These are phyloP conservation scores for Protobothrops flavoviridis DNA, from an alignment of 2,113 vertebrate species.

Conservation along the genomic window DNA sequence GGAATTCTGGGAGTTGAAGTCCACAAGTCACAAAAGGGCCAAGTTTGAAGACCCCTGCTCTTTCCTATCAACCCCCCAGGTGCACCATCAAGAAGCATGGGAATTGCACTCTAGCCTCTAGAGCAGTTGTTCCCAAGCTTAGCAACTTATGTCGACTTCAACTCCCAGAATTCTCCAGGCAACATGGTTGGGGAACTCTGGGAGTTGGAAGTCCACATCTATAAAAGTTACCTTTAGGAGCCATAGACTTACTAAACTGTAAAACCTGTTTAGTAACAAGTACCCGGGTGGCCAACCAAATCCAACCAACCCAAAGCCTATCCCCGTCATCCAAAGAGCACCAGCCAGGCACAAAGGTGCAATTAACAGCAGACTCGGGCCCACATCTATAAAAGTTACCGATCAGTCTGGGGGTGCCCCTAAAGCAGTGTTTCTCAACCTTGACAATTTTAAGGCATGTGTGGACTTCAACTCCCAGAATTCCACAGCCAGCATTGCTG, in stretches of 20 bases:
- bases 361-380: not conserved
- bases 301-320: not conserved
- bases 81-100: not conserved
- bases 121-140: not conserved
- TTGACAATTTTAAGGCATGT: too few species aligned
- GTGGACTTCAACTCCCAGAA: too few species aligned
- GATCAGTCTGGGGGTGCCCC: not conserved
- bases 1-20: too few species aligned
- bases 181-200: not conserved
- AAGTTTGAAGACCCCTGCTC: not conserved
- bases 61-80: not conserved
- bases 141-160: not conserved
- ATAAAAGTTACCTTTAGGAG: not conserved
- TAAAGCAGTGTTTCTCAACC: too few species aligned
- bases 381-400: not conserved
- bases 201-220: not conserved
- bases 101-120: not conserved
- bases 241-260: not conserved
- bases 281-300: not conserved
- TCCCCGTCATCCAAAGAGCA: not conserved
- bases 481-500: too few species aligned
- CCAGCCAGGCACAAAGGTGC: not conserved
- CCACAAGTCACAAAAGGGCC: too few species aligned
- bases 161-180: not conserved
- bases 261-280: not conserved